These are phyloP conservation scores for Pseudotriccus pelzelni DNA, from an alignment of 2,797 vertebrate species.

Conservation along the genomic window DNA sequence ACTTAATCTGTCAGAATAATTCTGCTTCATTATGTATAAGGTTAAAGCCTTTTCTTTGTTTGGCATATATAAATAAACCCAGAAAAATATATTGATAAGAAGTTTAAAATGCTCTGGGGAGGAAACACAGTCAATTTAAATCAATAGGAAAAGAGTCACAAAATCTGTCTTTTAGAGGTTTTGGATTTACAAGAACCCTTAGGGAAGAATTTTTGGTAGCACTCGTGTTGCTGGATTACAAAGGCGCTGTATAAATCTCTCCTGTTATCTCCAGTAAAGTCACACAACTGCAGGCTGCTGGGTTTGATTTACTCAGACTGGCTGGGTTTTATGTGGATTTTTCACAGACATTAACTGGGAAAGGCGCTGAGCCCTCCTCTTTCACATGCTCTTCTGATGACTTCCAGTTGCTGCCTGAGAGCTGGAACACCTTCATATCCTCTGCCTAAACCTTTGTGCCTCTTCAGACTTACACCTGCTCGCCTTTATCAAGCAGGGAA, in stretches of 20 bases:
- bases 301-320: background rate
- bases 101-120: background rate
- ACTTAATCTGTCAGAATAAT: background rate
- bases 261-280: constrained; percentile 14
- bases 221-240: background rate
- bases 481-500: background rate
- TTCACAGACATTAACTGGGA: background rate
- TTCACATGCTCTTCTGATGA: background rate
- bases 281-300: background rate
- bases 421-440: background rate
- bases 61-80: background rate
- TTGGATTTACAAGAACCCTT: constrained; percentile 30
- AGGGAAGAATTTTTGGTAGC: constrained; percentile 11
- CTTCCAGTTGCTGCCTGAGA: background rate
- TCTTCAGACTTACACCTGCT: background rate
- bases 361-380: background rate
- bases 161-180: background rate
- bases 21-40: background rate
- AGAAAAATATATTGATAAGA: background rate
- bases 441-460: background rate
- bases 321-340: background rate
- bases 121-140: background rate
- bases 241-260: background rate
- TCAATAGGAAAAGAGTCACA: background rate
- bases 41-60: background rate